Conservation (phyloP, 53 echinoderm and acorn worm species). For the Echinometra lucunter region DNA sequence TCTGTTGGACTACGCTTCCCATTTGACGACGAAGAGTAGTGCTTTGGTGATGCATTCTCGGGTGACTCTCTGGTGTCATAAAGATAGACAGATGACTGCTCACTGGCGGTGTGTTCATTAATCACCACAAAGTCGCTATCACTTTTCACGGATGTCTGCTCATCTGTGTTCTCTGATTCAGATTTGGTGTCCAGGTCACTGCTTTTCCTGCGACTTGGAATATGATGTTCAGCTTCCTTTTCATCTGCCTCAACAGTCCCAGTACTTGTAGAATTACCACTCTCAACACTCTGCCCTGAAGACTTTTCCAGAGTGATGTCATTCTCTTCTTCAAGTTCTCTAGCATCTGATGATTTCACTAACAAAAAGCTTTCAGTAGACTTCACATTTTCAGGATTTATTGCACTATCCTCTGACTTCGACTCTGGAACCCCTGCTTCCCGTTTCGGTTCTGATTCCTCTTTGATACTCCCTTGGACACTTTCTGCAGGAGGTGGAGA, state of each 20-base stretch:
- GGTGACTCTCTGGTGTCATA: slow-evolving; percentile 91
- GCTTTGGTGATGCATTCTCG: slow-evolving; percentile 91
- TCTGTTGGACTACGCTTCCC: slow-evolving; percentile 97
- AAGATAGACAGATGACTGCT: slow-evolving; percentile 86
- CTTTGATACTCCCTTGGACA: background rate
- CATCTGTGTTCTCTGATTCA: slow-evolving; percentile 81
- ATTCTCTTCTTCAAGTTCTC: slow-evolving; percentile 36
- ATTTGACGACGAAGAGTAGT: slow-evolving; percentile 90
- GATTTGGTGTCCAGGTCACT: slow-evolving; percentile 76
- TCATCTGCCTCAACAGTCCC: slow-evolving; percentile 57
- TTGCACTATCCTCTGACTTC: slow-evolving; percentile 40
- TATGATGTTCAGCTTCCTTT: slow-evolving; percentile 17
- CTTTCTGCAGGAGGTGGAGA: background rate
- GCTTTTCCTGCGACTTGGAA: slow-evolving; percentile 48
- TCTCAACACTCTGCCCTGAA: slow-evolving; percentile 22
- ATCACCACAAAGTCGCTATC: slow-evolving; percentile 99
- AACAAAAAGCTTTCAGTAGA: slow-evolving; percentile 60
- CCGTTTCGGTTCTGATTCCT: background rate
- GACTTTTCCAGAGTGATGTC: background rate
- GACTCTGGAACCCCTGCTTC: background rate
- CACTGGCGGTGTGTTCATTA: slow-evolving; percentile 91
- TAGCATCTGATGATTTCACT: slow-evolving; percentile 53
- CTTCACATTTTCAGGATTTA: slow-evolving; percentile 43
- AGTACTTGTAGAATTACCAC: slow-evolving; percentile 63
- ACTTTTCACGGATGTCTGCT: slow-evolving; percentile 84